phyloP scores from a whole-genome alignment of 2,888 invertebrate species.

The Chydorus sphaericus region DNA sequence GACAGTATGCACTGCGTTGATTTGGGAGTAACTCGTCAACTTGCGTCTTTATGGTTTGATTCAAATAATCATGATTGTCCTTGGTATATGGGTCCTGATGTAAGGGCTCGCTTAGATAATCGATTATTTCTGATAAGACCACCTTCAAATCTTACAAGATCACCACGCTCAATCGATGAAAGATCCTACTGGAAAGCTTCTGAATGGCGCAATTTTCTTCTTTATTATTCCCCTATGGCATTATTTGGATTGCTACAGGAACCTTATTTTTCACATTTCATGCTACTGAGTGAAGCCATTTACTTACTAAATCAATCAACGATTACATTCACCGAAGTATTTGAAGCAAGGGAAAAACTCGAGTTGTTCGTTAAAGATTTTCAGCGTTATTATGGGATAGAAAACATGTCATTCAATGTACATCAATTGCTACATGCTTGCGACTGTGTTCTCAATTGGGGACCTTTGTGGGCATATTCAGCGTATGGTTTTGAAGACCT shows the following conservation, averaged over 20 bases:
- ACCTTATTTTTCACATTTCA: conserved; percentile 13
- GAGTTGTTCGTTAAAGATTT: conserved; percentile 7
- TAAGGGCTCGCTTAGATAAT: conserved; percentile 9
- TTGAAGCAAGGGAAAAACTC: neutral
- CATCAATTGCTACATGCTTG: conserved; percentile 16
- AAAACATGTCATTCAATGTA: conserved; percentile 15
- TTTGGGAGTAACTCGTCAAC: conserved; percentile 14
- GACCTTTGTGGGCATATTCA: conserved; percentile 17
- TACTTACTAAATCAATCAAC: neutral
- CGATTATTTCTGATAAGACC: conserved; percentile 6
- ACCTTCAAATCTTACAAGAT: conserved; percentile 12
- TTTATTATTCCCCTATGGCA: conserved; percentile 2
- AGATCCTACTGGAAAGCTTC: conserved; percentile 17
- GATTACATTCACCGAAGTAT: neutral
- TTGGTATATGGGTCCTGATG: conserved; percentile 17
- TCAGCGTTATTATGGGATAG: conserved; percentile 14
- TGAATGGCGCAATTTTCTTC: conserved; percentile 18
- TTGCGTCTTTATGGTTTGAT: conserved; percentile 16
- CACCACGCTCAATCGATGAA: conserved; percentile 3
- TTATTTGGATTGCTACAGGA: conserved; percentile 14
- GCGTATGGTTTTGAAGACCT: conserved; percentile 17
- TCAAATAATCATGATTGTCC: neutral
- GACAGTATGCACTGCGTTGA: conserved; percentile 18
- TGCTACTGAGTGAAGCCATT: conserved; percentile 6
- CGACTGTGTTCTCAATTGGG: conserved; percentile 17